Evolutionary conservation across 2,797 vertebrate genomes (phyloP), one percentile per base, ranked within the genome.

Genomic region (Sebastolobus altivelis): DNA sequence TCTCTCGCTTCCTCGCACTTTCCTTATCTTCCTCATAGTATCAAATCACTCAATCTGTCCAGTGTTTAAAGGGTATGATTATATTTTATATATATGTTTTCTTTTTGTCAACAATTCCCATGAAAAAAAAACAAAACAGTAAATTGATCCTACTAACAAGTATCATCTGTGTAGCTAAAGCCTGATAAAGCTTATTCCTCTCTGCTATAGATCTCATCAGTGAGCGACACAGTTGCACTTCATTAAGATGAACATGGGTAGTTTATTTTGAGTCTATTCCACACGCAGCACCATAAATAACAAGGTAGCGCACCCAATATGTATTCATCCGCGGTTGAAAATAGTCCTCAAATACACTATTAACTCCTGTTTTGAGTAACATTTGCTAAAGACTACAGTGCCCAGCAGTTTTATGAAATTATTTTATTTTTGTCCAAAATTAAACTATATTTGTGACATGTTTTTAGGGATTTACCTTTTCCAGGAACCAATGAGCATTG

Each of bases 31-130:
- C 72, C 29, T 77, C 9, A n/a, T 62, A 13, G 3, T 18, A 25
- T 81, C 18, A 73, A 9, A 35, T 80, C 8, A 68, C 29, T 78
- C 54, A 58, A 70, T 77, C 29, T 69, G 20, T 56, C 6, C 18
- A 22, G 3, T 46, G 18, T 25, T 74, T 27, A 38, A 73, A 35
- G 4, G 2, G 20, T 27, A 13, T 60, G 4, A 58, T 49, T 71
- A 1, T n/a, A 56, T 49, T 56, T 71, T 12, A 18, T 46, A 10
- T 46, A 27, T 2, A 1, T 60, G 2, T 12, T 63, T 76, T 56
- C 1, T 13, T 35, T 78, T 77, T 14, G 27, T 67, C 25, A 35
- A 29, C 27, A 70, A 69, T 68, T 18, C 8, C 33, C 1, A 65
- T 27, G 27, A 55, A 77, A 33, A 60, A 7, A 49, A 6, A 43